A percentile compares a stretch with the other conserved stretches of the same genome.
Conservation (phyloP, 1,140 invertebrate genomes). For the Dufourea novaeangliae region DNA sequence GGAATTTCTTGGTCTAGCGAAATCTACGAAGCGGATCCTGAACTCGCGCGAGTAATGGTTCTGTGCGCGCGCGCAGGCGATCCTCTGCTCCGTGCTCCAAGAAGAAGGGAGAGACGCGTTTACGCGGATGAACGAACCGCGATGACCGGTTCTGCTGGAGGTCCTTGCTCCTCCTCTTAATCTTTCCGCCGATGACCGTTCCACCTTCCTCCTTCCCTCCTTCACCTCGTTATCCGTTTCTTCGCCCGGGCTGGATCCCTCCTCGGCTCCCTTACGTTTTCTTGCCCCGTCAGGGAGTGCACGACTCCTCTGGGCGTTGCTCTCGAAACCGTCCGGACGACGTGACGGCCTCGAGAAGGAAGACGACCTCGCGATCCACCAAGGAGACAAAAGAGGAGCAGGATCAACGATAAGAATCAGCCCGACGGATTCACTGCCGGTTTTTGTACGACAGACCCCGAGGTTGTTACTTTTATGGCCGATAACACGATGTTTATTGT, state of each 20-base stretch:
- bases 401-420: conserved; percentile 34
- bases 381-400: conserved; percentile 37
- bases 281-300: conserved; percentile 38
- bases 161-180: conserved; percentile 69
- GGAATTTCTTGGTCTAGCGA: conserved; percentile 5
- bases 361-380: conserved; percentile 42
- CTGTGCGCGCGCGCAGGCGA: conserved; percentile 19
- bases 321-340: conserved; percentile 48
- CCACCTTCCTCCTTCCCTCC: conserved; percentile 42
- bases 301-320: conserved; percentile 52
- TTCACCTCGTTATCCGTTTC: conserved; percentile 54
- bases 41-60: conserved; percentile 42
- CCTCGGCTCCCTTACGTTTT: conserved; percentile 35
- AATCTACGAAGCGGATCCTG: conserved; percentile 41
- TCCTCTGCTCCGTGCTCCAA: conserved; percentile 34
- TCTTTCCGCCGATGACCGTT: conserved; percentile 63
- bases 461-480: neutral
- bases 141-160: conserved; percentile 67
- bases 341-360: conserved; percentile 50
- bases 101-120: conserved; percentile 60
- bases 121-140: conserved; percentile 59
- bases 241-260: conserved; percentile 37
- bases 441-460: neutral
- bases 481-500: conserved; percentile 3
- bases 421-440: neutral